phyloP scores from a whole-genome alignment of 2,113 vertebrate genomes.

The Serinus canaria region DNA sequence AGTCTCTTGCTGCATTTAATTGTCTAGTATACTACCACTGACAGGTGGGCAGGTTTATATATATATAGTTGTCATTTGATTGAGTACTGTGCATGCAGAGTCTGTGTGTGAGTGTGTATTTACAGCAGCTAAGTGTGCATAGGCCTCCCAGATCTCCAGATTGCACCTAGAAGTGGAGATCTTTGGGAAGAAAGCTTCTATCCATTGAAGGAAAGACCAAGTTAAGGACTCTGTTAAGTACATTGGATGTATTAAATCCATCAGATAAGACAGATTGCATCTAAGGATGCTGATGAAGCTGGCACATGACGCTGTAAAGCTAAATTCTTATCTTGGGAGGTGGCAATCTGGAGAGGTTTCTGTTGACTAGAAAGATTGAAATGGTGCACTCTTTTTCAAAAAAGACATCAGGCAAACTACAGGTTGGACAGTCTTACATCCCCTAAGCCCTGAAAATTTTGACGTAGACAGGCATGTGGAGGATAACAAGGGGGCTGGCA shows the following conservation, averaged over 20 bases:
- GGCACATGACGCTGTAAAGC: neutral
- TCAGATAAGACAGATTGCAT: neutral
- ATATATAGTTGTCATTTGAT: neutral
- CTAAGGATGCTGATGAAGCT: neutral
- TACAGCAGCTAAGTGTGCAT: neutral
- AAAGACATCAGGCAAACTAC: neutral
- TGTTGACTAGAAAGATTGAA: neutral
- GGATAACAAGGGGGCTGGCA: neutral
- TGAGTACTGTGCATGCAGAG: neutral
- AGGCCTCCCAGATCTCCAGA: neutral
- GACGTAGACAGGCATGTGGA: neutral
- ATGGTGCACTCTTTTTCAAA: neutral
- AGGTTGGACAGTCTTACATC: neutral
- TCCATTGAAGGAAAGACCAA: neutral
- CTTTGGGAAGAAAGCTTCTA: neutral
- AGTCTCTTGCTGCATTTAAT: constrained; percentile 17
- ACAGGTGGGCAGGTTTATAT: neutral
- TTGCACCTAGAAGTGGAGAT: neutral
- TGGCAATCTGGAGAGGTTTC: neutral
- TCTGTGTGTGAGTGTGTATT: neutral
- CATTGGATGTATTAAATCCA: neutral
- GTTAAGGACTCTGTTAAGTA: neutral
- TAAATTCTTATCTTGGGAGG: neutral
- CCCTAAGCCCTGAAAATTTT: neutral
- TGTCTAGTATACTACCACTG: neutral